Evolutionary conservation across 2,888 invertebrate genomes (phyloP).

Genomic region (Venusia cambrica): DNA sequence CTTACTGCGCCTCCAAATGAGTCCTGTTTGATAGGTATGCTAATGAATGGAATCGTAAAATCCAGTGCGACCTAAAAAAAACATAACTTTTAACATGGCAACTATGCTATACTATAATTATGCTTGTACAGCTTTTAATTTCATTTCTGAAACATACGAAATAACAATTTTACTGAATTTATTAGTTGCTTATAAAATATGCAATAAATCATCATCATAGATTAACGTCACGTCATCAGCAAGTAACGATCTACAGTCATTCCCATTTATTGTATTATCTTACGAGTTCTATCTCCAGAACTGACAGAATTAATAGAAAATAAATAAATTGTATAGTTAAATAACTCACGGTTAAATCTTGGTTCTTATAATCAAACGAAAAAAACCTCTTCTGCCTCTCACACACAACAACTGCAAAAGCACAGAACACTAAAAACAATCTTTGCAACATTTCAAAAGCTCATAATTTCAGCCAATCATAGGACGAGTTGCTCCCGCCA

Average conservation of each 20-base stretch:
- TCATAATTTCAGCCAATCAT: slow-evolving; percentile 27
- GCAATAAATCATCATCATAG: too few species aligned
- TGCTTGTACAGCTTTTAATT: too few species aligned
- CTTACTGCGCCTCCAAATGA: slow-evolving; percentile 44
- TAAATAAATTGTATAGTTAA: neutral
- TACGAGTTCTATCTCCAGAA: too few species aligned
- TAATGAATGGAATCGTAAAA: slow-evolving; percentile 84
- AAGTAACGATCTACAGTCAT: too few species aligned
- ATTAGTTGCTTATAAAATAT: too few species aligned
- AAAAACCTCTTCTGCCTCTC: slow-evolving; percentile 67
- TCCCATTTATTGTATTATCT: too few species aligned
- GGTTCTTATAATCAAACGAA: slow-evolving; percentile 76
- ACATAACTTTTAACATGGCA: too few species aligned
- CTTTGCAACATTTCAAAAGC: slow-evolving; percentile 38
- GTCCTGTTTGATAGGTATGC: slow-evolving; percentile 82
- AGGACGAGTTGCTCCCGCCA: slow-evolving; percentile 34
- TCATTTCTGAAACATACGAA: too few species aligned
- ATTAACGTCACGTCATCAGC: too few species aligned
- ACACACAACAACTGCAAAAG: slow-evolving; percentile 35
- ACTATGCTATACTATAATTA: too few species aligned
- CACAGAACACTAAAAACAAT: slow-evolving; percentile 33
- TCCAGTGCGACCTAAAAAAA: slow-evolving; percentile 82
- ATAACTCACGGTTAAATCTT: slow-evolving; percentile 80
- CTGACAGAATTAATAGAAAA: neutral
- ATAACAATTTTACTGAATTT: too few species aligned